These are phyloP conservation scores for Cephalopachus bancanus DNA, from an alignment of 2,797 vertebrate genomes.

Conservation along the genomic window DNA sequence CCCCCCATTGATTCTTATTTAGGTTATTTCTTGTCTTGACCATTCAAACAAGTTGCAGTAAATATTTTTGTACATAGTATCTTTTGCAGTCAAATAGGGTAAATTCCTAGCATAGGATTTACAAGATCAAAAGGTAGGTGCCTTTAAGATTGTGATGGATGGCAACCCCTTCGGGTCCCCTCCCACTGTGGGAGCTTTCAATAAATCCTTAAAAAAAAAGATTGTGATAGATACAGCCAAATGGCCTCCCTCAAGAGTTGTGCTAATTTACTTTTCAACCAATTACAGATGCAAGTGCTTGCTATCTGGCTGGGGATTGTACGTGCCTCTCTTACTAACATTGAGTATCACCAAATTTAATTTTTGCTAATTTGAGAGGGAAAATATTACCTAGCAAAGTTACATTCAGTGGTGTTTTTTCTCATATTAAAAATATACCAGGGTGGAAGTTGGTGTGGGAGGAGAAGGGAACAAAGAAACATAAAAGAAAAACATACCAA, in stretches of 20 bases:
- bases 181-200: too few relatives aligned
- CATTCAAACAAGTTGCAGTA: conserved; percentile 8
- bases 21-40: conserved; percentile 6
- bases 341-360: not conserved
- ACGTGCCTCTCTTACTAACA: not conserved
- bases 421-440: not conserved
- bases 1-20: not conserved
- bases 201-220: too few relatives aligned
- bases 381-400: not conserved
- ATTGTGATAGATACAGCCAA: not conserved
- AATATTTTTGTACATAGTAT: conserved; percentile 13
- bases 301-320: not conserved
- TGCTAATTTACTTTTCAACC: not conserved
- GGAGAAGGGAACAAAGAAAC: not conserved
- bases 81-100: not conserved
- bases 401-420: not conserved
- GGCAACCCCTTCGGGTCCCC: too few relatives aligned
- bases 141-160: not conserved
- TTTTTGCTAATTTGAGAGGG: conserved; percentile 28
- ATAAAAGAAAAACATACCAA: not conserved
- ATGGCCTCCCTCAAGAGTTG: not conserved
- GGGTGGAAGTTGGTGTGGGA: too few relatives aligned
- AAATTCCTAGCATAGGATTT: not conserved
- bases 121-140: not conserved
- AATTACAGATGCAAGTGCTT: not conserved